Evolutionary conservation across 2,888 invertebrate species (phyloP), one percentile per base, ranked within the genome.

Genomic region (Galerucella calmariensis): DNA sequence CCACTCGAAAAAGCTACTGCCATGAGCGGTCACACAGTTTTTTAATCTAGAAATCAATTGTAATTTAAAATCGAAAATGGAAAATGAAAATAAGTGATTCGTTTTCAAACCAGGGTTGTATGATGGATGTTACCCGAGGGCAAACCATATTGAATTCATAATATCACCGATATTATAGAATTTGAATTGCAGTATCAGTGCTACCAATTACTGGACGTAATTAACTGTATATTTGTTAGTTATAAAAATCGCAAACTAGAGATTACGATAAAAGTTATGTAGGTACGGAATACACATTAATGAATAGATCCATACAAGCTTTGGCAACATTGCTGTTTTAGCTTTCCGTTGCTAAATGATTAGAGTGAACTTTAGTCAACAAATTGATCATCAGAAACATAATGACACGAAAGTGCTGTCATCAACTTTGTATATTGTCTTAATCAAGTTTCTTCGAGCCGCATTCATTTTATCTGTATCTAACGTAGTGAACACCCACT

Each of bases 341-440:
- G n/a, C 0, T 16, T 53, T 8, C 9, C 20, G 20, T 56, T 56
- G n/a, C 53, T 53, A 53, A 53, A 8, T 53, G 20, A 20, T 20
- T n/a, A 6, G 6, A 51, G n/a, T 10, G 9, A 56, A 20, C 56
- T 56, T 20, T 9, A 53, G n/a, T 53, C 16, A 53, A 53, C 53
- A 53, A 53, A 53, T 53, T 53, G 53, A 14, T 16, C 16, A 16
- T 53, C n/a, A 53, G 53, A 16, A 56, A 16, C 8, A 0, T 56
- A 56, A 56, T 20, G 9, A 4, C 9, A 20, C 16, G 10, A 56
- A 56, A 56, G 10, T 20, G 56, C 20, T 56, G 56, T 16, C 2
- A 56, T 56, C 20, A 56, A 56, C 56, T 20, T 56, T 16, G 53
- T 53, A 53, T 53, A 53, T n/a, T 20, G 20, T 56, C 56, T 56